Conservation (phyloP, 2,113 vertebrate species). For the Trinectes maculatus region DNA sequence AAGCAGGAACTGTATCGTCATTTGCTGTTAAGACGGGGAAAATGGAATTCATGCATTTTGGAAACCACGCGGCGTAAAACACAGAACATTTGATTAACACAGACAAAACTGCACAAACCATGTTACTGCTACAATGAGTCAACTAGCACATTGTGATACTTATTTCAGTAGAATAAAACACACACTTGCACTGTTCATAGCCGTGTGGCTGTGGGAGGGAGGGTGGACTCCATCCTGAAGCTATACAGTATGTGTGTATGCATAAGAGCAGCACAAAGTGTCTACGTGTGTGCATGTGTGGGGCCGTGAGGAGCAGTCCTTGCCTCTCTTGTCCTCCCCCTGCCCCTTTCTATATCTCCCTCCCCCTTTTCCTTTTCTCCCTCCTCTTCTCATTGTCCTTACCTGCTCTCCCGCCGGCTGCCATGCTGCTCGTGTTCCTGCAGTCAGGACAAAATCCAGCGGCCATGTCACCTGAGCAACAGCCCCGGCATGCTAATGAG, state of each 20-base stretch:
- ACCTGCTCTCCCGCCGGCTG: slow-evolving; percentile 62
- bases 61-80: neutral
- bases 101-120: neutral
- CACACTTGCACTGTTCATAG: neutral
- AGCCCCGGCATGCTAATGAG: slow-evolving; percentile 66
- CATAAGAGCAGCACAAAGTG: slow-evolving; percentile 4
- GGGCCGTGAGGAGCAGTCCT: too few species aligned
- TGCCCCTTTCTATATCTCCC: neutral
- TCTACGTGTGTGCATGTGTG: neutral
- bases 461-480: slow-evolving; percentile 67
- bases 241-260: neutral
- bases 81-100: slow-evolving; percentile 1
- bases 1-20: neutral
- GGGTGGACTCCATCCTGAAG: neutral
- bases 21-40: neutral
- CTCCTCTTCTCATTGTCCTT: slow-evolving; percentile 60
- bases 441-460: slow-evolving; percentile 50
- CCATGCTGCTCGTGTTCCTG: slow-evolving; percentile 48
- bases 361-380: neutral
- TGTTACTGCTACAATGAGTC: neutral
- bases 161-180: neutral
- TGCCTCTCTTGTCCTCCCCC: neutral
- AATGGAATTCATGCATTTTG: neutral
- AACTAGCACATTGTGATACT: neutral
- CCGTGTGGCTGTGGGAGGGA: neutral